phyloP scores from a whole-genome alignment of 2,113 vertebrate genomes.

The Paraplagusia blochii region DNA sequence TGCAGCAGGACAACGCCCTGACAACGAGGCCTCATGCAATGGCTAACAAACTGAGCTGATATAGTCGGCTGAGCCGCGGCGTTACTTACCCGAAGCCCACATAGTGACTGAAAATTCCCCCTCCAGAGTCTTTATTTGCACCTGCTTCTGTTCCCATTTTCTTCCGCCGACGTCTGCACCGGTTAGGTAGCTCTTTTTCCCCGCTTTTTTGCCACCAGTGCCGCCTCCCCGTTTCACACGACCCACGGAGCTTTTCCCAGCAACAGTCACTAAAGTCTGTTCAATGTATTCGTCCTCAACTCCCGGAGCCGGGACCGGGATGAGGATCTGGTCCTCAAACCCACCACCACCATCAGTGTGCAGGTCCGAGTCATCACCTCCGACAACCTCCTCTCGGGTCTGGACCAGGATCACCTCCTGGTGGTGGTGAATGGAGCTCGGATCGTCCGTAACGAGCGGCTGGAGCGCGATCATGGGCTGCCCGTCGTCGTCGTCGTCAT shows the following conservation, averaged over 20 bases:
- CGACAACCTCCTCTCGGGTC: conserved; percentile 96
- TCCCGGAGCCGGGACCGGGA: conserved; percentile 90
- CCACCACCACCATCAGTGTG: conserved; percentile 82
- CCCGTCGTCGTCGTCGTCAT: conserved; percentile 87
- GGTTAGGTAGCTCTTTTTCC: conserved; percentile 93
- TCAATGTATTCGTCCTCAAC: conserved; percentile 96
- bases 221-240: conserved; percentile 86
- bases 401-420: conserved; percentile 98
- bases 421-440: conserved; percentile 85
- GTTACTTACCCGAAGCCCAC: conserved; percentile 93
- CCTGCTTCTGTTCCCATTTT: conserved; percentile 99
- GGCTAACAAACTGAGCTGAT: conserved; percentile 40
- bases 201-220: conserved; percentile 86
- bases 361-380: conserved; percentile 92
- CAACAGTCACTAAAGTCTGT: conserved; percentile 93
- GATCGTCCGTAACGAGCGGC: conserved; percentile 91
- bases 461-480: conserved; percentile 96
- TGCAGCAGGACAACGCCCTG: conserved; percentile 77
- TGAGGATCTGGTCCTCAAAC: conserved; percentile 96
- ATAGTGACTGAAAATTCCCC: conserved; percentile 98
- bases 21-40: conserved; percentile 68
- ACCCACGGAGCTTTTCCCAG: conserved; percentile 86
- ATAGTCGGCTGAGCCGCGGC: conserved; percentile 15
- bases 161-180: conserved; percentile 83
- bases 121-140: conserved; percentile 98